A percentile compares a stretch with the other conserved stretches of the same genome.
These are phyloP conservation scores for Heliconius aoede DNA, from an alignment of 2,888 invertebrate species.

Conservation along the genomic window DNA sequence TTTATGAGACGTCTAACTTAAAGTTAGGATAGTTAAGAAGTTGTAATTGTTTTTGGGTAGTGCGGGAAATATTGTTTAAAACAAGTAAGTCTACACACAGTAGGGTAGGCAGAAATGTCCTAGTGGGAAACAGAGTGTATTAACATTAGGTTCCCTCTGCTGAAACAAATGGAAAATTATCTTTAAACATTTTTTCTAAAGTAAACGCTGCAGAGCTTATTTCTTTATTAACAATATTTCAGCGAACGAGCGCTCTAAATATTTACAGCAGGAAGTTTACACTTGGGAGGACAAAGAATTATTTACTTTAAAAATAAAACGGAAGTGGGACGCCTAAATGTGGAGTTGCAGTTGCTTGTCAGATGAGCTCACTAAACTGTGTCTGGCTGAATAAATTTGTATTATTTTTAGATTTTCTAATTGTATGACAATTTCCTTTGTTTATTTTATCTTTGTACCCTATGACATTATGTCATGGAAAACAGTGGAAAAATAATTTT, in stretches of 20 bases:
- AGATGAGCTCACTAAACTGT: not conserved
- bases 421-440: not conserved
- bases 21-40: not conserved
- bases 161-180: not conserved
- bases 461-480: not conserved
- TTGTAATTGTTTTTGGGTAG: not conserved
- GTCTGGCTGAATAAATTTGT: not conserved
- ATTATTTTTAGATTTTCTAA: not conserved
- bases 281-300: constrained; percentile 3
- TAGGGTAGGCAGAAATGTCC: too few species aligned
- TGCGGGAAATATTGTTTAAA: not conserved
- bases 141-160: not conserved
- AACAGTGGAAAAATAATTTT: not conserved
- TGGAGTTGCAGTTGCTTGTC: not conserved
- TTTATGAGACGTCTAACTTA: not conserved
- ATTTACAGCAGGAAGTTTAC: constrained; percentile 35
- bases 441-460: not conserved
- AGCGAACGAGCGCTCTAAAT: constrained; percentile 34
- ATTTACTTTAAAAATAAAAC: constrained; percentile 16
- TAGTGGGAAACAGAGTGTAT: too few species aligned
- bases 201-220: constrained; percentile 28
- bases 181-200: not conserved
- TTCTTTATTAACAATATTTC: constrained; percentile 40
- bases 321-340: constrained; percentile 3
- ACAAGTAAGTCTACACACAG: not conserved